Evolutionary conservation across 2,113 vertebrate species (phyloP).

Genomic region (Cyanoderma ruficeps): DNA sequence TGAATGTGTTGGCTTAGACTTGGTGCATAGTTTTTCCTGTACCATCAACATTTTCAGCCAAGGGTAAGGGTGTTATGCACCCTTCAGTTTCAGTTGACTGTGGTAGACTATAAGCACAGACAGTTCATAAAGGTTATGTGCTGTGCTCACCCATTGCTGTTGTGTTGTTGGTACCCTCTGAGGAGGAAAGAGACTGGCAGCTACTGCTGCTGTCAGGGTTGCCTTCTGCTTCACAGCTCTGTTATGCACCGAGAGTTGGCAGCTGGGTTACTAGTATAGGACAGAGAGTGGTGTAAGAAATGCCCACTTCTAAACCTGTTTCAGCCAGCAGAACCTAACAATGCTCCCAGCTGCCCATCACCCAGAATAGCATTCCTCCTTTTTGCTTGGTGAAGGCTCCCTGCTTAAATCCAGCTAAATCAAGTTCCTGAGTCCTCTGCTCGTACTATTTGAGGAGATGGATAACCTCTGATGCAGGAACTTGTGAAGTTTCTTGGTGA

Average conservation of each 20-base stretch:
- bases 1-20: neutral
- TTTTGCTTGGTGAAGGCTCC: neutral
- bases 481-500: neutral
- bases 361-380: neutral
- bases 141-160: neutral
- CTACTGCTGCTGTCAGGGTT: neutral
- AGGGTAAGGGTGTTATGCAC: accelerated
- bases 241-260: neutral
- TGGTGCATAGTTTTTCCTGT: neutral
- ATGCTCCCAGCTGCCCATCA: neutral
- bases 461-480: neutral
- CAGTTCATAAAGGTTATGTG: neutral
- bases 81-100: neutral
- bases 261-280: neutral
- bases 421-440: neutral
- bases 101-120: neutral
- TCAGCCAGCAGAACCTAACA: neutral
- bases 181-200: neutral
- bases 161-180: neutral
- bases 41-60: neutral
- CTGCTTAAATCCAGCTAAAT: neutral
- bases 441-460: accelerated
- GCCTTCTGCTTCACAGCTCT: neutral
- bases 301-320: neutral
- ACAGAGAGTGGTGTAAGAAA: neutral